phyloP scores from a whole-genome alignment of 64 coral and sea anemone species.

The Stylophora pistillata region DNA sequence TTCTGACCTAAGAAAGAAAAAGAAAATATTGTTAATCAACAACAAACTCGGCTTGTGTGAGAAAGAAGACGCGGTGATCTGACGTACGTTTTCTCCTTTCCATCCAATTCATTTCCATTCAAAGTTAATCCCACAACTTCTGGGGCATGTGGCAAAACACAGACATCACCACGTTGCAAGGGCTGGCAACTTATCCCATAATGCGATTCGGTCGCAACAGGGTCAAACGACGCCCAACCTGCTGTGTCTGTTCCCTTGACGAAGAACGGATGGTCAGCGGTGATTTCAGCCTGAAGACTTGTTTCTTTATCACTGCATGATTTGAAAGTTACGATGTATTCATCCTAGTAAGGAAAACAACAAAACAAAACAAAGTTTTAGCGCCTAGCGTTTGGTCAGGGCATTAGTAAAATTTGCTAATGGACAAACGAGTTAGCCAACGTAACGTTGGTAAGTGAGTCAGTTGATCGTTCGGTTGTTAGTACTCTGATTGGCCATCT shows the following conservation, averaged over 20 bases:
- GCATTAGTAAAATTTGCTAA: too few relatives aligned
- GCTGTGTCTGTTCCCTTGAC: slow-evolving; percentile 9
- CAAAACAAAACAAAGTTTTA: too few relatives aligned
- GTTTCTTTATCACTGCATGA: slow-evolving; percentile 40
- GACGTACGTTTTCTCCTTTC: slow-evolving; percentile 36
- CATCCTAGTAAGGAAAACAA: not conserved
- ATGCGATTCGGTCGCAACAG: not conserved
- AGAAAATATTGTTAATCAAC: not conserved
- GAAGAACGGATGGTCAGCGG: slow-evolving; percentile 64
- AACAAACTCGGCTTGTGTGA: not conserved
- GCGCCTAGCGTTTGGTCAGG: too few relatives aligned
- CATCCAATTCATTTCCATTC: not conserved
- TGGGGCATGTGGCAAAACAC: slow-evolving; percentile 47
- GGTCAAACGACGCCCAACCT: slow-evolving; percentile 60
- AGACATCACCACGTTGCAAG: slow-evolving; percentile 60
- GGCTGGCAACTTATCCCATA: slow-evolving; percentile 56
- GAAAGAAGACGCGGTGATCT: not conserved
- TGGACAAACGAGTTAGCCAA: too few relatives aligned
- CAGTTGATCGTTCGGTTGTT: too few relatives aligned
- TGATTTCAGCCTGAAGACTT: slow-evolving; percentile 56
- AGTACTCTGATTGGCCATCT: too few relatives aligned
- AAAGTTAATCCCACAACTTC: slow-evolving; percentile 3
- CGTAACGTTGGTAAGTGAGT: too few relatives aligned
- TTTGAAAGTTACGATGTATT: slow-evolving; percentile 53
- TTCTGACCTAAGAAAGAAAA: slow-evolving; percentile 67